Percentiles rank a stretch among this genome's conserved stretches.
These are phyloP conservation scores for Porites australiensis DNA, from an alignment of 64 coral and sea anemone species.

Conservation along the genomic window DNA sequence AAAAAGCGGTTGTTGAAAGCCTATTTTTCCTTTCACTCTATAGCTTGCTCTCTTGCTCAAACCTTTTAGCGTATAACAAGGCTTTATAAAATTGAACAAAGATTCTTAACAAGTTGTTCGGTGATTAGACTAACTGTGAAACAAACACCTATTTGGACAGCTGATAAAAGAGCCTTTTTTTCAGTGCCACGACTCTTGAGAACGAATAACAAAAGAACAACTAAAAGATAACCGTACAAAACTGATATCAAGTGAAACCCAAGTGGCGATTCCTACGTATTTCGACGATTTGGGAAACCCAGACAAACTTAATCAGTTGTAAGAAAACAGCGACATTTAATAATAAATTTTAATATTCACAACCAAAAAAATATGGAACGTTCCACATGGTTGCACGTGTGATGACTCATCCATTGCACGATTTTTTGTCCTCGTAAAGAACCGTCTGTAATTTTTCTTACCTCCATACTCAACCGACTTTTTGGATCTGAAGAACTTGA, in stretches of 20 bases:
- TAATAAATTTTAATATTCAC: slow-evolving; percentile 30
- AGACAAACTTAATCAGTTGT: not conserved
- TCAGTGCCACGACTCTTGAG: not conserved
- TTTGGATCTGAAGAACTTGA: slow-evolving; percentile 94
- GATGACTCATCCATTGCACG: not conserved
- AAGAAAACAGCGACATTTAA: slow-evolving; percentile 12
- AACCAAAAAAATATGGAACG: not conserved
- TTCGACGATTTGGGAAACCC: not conserved
- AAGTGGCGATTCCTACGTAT: not conserved
- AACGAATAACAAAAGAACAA: not conserved
- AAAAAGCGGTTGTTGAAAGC: too few species aligned
- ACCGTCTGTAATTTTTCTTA: slow-evolving; percentile 16
- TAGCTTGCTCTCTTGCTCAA: not conserved
- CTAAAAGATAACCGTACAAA: not conserved
- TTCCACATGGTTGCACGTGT: slow-evolving; percentile 21
- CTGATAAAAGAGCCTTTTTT: not conserved
- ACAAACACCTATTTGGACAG: slow-evolving; percentile 7
- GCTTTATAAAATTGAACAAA: not conserved
- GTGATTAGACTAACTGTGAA: not conserved
- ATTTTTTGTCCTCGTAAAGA: not conserved
- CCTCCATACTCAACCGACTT: slow-evolving; percentile 88
- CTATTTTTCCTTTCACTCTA: not conserved
- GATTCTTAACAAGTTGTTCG: not conserved
- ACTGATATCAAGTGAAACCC: not conserved
- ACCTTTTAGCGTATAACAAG: not conserved